Evolutionary conservation across 2,797 vertebrate genomes (phyloP).

Genomic region (Chloroceryle inda): DNA sequence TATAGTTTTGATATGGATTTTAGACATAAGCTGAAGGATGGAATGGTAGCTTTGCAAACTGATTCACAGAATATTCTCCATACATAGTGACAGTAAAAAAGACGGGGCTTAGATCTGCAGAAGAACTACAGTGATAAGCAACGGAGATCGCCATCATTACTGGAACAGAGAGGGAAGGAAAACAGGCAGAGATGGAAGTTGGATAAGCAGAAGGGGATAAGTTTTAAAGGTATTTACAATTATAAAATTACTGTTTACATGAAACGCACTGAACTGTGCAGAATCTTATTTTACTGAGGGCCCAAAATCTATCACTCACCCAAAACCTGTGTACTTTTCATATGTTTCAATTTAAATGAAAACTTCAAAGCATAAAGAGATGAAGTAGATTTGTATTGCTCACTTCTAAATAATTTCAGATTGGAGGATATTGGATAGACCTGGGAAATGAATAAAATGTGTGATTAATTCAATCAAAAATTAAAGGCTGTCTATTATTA

Average conservation of each 20-base stretch:
- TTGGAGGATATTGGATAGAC: conserved; percentile 27
- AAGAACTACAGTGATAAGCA: background rate
- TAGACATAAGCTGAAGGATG: background rate
- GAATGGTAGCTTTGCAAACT: conserved; percentile 4
- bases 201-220: background rate
- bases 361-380: conserved; percentile 38
- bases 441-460: conserved; percentile 45
- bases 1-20: background rate
- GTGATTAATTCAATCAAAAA: conserved; percentile 28
- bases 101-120: background rate
- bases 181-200: background rate
- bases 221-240: background rate
- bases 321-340: conserved; percentile 13
- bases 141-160: background rate
- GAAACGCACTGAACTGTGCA: background rate
- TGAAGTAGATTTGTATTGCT: conserved; percentile 12
- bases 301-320: conserved; percentile 12
- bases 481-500: conserved; percentile 20
- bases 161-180: background rate
- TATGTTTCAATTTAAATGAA: conserved; percentile 48
- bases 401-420: conserved; percentile 32
- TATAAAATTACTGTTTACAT: background rate
- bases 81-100: background rate
- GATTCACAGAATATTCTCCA: background rate
- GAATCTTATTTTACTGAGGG: background rate